These are phyloP conservation scores for Cydia amplana DNA, from an alignment of 1,140 invertebrate genomes.

Conservation along the genomic window DNA sequence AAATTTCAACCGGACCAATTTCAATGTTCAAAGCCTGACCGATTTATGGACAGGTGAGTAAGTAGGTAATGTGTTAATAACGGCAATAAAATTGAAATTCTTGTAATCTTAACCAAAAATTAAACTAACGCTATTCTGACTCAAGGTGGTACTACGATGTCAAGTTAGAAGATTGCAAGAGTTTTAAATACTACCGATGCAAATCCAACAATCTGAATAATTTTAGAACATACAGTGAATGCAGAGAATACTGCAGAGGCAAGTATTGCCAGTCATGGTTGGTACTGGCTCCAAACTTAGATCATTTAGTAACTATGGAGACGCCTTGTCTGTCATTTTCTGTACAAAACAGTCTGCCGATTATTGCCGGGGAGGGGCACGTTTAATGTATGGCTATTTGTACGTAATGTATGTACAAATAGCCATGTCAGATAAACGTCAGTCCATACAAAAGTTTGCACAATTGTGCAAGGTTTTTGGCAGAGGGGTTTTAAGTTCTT, in stretches of 20 bases:
- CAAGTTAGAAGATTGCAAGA: constrained; percentile 52
- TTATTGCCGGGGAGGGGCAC: too few species aligned
- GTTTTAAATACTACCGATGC: constrained; percentile 44
- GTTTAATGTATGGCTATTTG: too few species aligned
- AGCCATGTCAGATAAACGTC: too few species aligned
- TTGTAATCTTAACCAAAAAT: neutral
- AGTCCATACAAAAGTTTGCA: too few species aligned
- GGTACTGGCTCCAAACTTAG: too few species aligned
- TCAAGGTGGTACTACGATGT: constrained; percentile 63
- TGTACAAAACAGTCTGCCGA: too few species aligned
- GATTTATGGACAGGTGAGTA: neutral
- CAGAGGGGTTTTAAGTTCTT: too few species aligned
- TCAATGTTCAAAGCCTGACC: neutral
- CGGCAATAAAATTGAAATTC: neutral
- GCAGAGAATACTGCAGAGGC: constrained; percentile 47
- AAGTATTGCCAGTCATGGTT: constrained; percentile 9
- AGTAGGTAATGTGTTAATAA: neutral
- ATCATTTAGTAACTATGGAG: too few species aligned
- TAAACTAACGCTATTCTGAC: neutral
- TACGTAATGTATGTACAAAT: too few species aligned
- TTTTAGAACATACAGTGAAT: constrained; percentile 43
- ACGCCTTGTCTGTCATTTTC: too few species aligned
- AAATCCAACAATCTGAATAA: constrained; percentile 42
- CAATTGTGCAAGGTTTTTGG: too few species aligned
- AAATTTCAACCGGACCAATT: constrained; percentile 10